Base-by-base conservation (phyloP, 2,113 vertebrate genomes). In the Protomyctophum bolini region DNA sequence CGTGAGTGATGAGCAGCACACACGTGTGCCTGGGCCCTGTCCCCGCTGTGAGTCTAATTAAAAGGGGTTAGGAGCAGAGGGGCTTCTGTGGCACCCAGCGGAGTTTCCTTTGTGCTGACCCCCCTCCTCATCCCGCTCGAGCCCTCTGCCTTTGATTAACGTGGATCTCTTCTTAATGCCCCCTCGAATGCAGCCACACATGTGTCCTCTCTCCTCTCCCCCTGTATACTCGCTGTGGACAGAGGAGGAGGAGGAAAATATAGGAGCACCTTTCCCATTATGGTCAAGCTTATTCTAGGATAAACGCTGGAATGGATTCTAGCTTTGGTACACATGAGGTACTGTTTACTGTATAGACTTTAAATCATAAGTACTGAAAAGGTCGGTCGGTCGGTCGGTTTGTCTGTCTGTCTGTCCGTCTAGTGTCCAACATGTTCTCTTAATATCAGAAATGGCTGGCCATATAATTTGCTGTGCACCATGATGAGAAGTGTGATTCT, bases 41-140 rank as follows among this genome's bases (percentile, higher is more conserved):
- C 88, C 93, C 94, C 84, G 92, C 94, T 94, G 95, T 92, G 95
- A 95, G 86, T 91, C 93, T 96, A 96, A 97, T 97, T 96, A 97
- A 95, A 94, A 93, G 93, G 86, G 84, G 77, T 88, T 91, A 85
- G 87, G 90, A 88, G 91, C 93, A 85, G 93, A 95, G 94, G 92
- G 84, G 87, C 90, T 88, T 82, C 83, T 87, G 79, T 84, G 85
- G 83, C 76, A 59, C 88, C 92, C 94, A 93, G 91, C 84, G 70
- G 91, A 92, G 93, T 85, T 85, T 83, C 69, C 86, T 86, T 83
- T 80, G 85, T 82, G 77, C 2, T 72, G 83, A n/a, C n/a, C n/a
- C n/a, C n/a, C 76, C 75, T 33, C 68, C 74, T 55, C 70, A 73
- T 80, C 61, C 86, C 75, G 85, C 81, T 91, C 90, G 87, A 89